Conservation (phyloP, 1,140 invertebrate species). For the Aphelinus certus region DNA sequence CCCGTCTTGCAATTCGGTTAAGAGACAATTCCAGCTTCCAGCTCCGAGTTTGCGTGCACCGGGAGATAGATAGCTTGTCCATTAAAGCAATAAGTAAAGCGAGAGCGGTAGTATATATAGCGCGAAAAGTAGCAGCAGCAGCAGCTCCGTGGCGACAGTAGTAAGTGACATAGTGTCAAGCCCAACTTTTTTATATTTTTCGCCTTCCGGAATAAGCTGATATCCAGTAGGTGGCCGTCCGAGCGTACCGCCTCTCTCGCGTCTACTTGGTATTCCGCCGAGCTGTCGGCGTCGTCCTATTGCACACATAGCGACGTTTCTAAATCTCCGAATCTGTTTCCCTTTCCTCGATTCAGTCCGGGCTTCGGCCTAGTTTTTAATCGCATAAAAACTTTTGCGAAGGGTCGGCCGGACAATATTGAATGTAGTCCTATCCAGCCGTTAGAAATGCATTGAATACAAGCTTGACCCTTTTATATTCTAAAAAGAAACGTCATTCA, state of each 20-base stretch:
- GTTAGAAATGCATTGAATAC: too few species aligned
- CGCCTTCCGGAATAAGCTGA: conserved; percentile 6
- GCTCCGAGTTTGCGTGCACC: too few species aligned
- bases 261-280: conserved; percentile 23
- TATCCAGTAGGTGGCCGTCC: neutral
- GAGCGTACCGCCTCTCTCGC: neutral
- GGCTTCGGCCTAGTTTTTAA: neutral
- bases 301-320: neutral
- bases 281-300: too few species aligned
- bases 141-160: too few species aligned
- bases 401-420: conserved; percentile 13
- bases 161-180: conserved; percentile 22
- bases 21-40: too few species aligned
- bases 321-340: conserved; percentile 21
- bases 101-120: neutral
- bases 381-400: conserved; percentile 2
- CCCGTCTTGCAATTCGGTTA: too few species aligned
- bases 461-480: too few species aligned
- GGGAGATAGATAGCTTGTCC: too few species aligned
- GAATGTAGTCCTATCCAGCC: neutral
- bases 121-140: neutral
- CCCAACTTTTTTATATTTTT: conserved; percentile 26
- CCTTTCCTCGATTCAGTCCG: neutral
- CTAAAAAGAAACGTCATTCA: too few species aligned
- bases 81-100: too few species aligned